Evolutionary conservation across 2,113 vertebrate species (phyloP), one percentile per base, ranked within the genome.

Genomic region (Poecile atricapillus): DNA sequence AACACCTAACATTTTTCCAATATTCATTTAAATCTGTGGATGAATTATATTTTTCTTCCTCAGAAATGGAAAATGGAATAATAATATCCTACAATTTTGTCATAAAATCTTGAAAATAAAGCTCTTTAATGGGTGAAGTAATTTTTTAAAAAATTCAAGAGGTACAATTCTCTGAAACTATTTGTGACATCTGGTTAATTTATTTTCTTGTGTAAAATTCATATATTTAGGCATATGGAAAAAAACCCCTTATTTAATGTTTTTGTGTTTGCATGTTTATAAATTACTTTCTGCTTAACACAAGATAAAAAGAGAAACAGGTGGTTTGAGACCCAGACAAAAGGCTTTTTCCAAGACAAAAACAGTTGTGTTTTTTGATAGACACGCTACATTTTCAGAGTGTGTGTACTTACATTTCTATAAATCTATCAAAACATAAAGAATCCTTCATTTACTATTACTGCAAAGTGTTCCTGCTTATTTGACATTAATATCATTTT

Each of bases 401-500:
- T 94, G 33, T 89, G 68, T 94, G 46, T 95, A 33, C 87, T 71
- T 90, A 30, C 8, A 46, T 95, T 95, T 92, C 41, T 97, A 94
- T 95, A 96, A 95, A 96, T 94, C 83, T 95, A 78, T 97, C 93
- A 92, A 88, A 95, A 95, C 93, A 89, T 97, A 96, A 97, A 97
- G 93, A 95, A 90, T 97, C 79, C 96, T 98, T 97, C 93, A 97
- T 96, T 91, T 97, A 97, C 91, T 97, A 96, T 94, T 97, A 97
- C 89, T 94, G 83, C 75, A 96, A 95, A 98, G 94, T 87, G 89
- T 93, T 96, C 96, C 93, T 97, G 97, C 97, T 98, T 97, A 98
- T 98, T 98, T 97, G 97, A 98, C 98, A 97, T 98, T 98, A 98
- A 97, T 98, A 98, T 98, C 96, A 97, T 98, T 98, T 98, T 98